phyloP scores from a whole-genome alignment of 1,140 invertebrate species.

The Bemisia tabaci region DNA sequence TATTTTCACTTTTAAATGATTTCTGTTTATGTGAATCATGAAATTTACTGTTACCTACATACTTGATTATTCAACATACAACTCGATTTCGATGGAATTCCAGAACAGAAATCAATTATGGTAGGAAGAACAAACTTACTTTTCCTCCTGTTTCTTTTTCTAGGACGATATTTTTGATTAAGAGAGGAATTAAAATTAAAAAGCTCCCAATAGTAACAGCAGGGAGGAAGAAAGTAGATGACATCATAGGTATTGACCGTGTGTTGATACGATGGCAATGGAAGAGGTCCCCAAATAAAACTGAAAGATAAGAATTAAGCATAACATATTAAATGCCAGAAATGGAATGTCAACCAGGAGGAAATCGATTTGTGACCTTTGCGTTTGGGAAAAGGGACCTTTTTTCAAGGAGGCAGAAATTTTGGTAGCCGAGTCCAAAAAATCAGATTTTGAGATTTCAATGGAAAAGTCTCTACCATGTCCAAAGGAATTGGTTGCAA shows the following conservation, averaged over 20 bases:
- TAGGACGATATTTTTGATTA: neutral
- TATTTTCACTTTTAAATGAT: too few species aligned
- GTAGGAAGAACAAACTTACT: neutral
- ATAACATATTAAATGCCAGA: neutral
- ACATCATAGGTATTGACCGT: neutral
- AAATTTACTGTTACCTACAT: neutral
- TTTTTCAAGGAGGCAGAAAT: neutral
- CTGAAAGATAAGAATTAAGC: neutral
- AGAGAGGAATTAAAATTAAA: neutral
- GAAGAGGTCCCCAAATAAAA: neutral
- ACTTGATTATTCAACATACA: neutral
- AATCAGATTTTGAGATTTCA: too few species aligned
- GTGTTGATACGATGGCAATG: neutral
- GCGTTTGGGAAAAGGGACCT: neutral
- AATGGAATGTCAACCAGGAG: too few species aligned
- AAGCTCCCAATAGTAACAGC: neutral
- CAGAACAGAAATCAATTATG: neutral
- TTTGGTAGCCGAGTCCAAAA: too few species aligned
- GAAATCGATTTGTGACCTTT: too few species aligned
- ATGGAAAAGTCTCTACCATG: too few species aligned
- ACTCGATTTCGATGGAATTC: neutral
- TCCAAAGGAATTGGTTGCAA: too few species aligned
- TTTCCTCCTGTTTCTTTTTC: neutral
- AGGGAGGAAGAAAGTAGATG: neutral
- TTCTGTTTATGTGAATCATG: neutral